Base-by-base conservation (phyloP, 2,888 invertebrate genomes). In the Lycia hirtaria region DNA sequence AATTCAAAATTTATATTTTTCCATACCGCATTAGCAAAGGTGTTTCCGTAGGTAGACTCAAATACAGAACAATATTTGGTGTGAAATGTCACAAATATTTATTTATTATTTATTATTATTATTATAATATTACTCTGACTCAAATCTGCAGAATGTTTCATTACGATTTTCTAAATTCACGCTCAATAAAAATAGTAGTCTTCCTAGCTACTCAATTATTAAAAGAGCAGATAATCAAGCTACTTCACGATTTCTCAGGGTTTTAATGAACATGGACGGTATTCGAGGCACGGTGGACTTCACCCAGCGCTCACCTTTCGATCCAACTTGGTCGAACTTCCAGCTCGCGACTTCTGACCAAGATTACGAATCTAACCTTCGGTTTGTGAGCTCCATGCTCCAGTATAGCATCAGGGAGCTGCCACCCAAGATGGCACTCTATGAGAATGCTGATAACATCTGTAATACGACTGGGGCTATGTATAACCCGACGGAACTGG, bases 311-410 rank as follows among this genome's bases (percentile, higher is more conserved):
- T 96, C 97, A 0, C 95, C 95, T 19, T 97, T 96, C 79, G 96
- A 97, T 81, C 96, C 97, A 0, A 97, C 97, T 0, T 96, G 96
- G 92, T 88, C 96, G 0, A 95, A 94, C 75, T 95, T 97, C 71
- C 94, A 95, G 32, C 80, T 96, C 22, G 92, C 93, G 0, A 93
- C 96, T 0, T 88, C 96, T 0, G 93, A 94, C 69, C 93, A 94
- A 41, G 93, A 95, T 67, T 89, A 95, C 53, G 95, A 95, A 81
- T 94, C 95, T 0, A 94, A 95, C 75, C 89, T 96, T 1, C 94
- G 96, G 26, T 96, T 96, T 74, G 95, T 95, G 19, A 94, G 95
- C 48, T 95, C 96, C 68, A 94, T 96, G 60, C 92, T 94, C 1
- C 94, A 94, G 60, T 96, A 96, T 75, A 93, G 93, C 80, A 94